A percentile compares a stretch with the other conserved stretches of the same genome.
Conservation (phyloP, 2,113 vertebrate species). For the Callipepla californica region DNA sequence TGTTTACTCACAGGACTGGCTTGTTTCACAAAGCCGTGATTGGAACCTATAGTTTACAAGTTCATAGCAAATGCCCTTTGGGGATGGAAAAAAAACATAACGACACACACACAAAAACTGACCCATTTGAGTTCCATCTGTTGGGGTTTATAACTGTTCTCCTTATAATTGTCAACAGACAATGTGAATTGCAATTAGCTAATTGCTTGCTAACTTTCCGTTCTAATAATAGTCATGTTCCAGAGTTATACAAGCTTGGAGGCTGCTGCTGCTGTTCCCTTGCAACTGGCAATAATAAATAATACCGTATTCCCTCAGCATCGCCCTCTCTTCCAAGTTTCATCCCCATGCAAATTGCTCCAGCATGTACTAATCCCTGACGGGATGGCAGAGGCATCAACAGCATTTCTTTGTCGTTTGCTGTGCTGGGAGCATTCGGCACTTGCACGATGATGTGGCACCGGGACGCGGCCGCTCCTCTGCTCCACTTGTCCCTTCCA, state of each 20-base stretch:
- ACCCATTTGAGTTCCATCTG: conserved; percentile 58
- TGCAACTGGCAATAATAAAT: conserved; percentile 71
- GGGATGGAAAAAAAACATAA: not conserved
- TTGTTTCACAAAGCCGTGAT: not conserved
- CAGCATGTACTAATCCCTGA: conserved; percentile 62
- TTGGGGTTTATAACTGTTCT: conserved; percentile 49
- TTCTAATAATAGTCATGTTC: conserved; percentile 72
- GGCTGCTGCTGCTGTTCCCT: conserved; percentile 70
- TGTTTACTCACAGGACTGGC: not conserved
- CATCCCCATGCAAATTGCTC: conserved; percentile 61
- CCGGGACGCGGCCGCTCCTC: rapidly evolving
- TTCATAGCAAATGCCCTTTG: not conserved
- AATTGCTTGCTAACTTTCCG: conserved; percentile 69
- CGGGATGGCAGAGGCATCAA: conserved; percentile 31
- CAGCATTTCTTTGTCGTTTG: conserved; percentile 8
- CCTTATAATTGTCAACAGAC: conserved; percentile 63
- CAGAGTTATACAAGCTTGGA: conserved; percentile 71
- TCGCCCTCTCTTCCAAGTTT: conserved; percentile 57
- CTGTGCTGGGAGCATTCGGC: not conserved
- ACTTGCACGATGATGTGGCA: not conserved
- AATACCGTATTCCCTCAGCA: conserved; percentile 53
- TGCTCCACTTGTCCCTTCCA: not conserved
- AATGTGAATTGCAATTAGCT: conserved; percentile 71
- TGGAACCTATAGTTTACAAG: not conserved
- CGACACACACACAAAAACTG: not conserved